Percentiles rank a stretch among this genome's conserved stretches.
Conservation (phyloP, 1,140 invertebrate genomes). For the Triops longicaudatus region DNA sequence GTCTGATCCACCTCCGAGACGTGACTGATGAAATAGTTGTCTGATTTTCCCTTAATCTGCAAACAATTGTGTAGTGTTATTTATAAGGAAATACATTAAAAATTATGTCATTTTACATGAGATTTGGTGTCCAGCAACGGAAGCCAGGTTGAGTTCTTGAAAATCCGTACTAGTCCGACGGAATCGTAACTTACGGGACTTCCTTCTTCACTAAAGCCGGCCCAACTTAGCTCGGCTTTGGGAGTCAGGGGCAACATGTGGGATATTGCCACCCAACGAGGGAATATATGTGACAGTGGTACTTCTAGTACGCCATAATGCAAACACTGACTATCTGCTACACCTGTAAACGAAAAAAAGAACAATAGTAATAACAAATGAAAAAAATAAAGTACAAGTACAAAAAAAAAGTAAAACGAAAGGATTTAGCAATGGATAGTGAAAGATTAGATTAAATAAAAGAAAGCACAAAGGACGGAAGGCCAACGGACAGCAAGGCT, state of each 20-base stretch:
- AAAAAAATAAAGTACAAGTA: too few species aligned
- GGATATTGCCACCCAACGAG: constrained; percentile 33
- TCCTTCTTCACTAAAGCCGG: constrained; percentile 70
- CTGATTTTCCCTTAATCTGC: constrained; percentile 53
- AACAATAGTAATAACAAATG: too few species aligned
- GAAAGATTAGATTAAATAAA: not conserved
- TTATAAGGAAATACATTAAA: not conserved
- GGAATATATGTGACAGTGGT: not conserved
- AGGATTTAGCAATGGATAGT: too few species aligned
- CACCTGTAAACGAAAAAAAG: constrained; percentile 4
- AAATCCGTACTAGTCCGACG: constrained; percentile 54
- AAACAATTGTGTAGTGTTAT: constrained; percentile 38
- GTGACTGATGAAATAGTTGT: constrained; percentile 72
- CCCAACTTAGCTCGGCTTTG: constrained; percentile 61
- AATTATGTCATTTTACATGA: constrained; percentile 44
- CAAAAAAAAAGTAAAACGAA: too few species aligned
- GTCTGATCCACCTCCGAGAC: constrained; percentile 65
- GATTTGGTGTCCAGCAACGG: constrained; percentile 62
- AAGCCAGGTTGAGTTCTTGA: constrained; percentile 61
- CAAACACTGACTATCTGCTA: constrained; percentile 35
- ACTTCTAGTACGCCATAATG: not conserved
- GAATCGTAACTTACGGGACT: constrained; percentile 50
- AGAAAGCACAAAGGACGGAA: not conserved
- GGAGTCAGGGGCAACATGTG: constrained; percentile 57
- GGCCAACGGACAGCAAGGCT: too few species aligned